These are phyloP conservation scores for Amphipyra berbera DNA, from an alignment of 2,888 invertebrate genomes.

Conservation along the genomic window DNA sequence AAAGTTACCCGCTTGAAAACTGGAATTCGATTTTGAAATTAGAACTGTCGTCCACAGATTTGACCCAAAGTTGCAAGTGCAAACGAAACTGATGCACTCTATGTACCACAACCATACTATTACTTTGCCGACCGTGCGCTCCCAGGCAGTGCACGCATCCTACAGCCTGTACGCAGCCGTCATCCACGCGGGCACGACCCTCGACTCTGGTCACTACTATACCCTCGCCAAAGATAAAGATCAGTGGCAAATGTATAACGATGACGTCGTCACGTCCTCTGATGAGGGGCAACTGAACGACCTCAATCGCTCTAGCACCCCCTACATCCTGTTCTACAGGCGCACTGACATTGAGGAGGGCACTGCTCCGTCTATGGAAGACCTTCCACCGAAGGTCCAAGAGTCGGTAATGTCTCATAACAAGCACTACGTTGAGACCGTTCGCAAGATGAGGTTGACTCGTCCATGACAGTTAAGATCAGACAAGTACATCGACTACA, in stretches of 20 bases:
- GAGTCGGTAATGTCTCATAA: constrained; percentile 77
- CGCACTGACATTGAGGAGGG: constrained; percentile 83
- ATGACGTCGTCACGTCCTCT: constrained; percentile 92
- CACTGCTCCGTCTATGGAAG: constrained; percentile 70
- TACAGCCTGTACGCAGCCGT: constrained; percentile 95
- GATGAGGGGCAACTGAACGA: constrained; percentile 91
- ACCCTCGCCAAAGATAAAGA: constrained; percentile 93
- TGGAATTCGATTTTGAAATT: constrained; percentile 25
- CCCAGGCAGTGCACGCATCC: constrained; percentile 75
- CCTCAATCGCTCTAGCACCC: constrained; percentile 93
- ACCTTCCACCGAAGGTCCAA: constrained; percentile 74
- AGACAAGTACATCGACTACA: constrained; percentile 69
- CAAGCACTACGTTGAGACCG: constrained; percentile 75
- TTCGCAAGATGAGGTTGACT: constrained; percentile 66
- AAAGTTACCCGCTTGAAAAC: not conserved
- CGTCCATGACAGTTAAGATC: constrained; percentile 80
- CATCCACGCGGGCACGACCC: constrained; percentile 95
- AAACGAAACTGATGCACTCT: constrained; percentile 94
- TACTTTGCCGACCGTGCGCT: constrained; percentile 81
- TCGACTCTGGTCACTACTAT: constrained; percentile 97
- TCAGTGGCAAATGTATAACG: constrained; percentile 95
- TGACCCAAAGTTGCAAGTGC: constrained; percentile 88
- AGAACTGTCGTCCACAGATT: constrained; percentile 68
- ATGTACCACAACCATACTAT: constrained; percentile 90
- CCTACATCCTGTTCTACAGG: constrained; percentile 95